Evolutionary conservation across 2,113 vertebrate genomes (phyloP).

Genomic region (Diadophis punctatus): DNA sequence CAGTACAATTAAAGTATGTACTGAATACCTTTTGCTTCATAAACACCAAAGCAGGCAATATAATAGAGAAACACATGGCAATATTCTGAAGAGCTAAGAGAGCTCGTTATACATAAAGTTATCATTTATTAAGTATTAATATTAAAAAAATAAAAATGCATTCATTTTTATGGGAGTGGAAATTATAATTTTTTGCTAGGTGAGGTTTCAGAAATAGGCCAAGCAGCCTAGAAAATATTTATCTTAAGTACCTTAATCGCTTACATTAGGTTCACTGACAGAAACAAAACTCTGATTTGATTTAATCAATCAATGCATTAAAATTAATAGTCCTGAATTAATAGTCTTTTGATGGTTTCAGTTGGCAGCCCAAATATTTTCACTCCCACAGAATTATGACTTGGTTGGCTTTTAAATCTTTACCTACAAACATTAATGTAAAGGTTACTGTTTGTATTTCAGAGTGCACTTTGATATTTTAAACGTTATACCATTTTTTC

Average conservation of each 20-base stretch:
- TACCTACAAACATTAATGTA: background rate
- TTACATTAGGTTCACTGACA: background rate
- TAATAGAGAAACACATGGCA: slow-evolving; percentile 18
- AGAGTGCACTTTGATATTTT: background rate
- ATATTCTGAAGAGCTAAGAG: slow-evolving; percentile 23
- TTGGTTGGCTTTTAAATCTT: background rate
- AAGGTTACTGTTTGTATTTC: background rate
- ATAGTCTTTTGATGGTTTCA: background rate
- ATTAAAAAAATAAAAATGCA: slow-evolving; percentile 36
- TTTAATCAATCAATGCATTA: background rate
- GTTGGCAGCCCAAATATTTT: background rate
- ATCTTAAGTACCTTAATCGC: background rate
- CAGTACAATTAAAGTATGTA: background rate
- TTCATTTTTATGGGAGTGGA: background rate
- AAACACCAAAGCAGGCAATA: background rate
- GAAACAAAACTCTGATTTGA: background rate
- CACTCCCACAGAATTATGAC: background rate
- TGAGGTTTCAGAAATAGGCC: background rate
- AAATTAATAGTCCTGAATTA: background rate
- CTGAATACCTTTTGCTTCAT: background rate
- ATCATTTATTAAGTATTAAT: slow-evolving; percentile 34
- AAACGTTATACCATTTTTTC: background rate
- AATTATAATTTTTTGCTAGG: background rate
- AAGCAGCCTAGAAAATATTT: background rate
- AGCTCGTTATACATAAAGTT: slow-evolving; percentile 12